These are phyloP conservation scores for Pycnomerus fuliginosus DNA, from an alignment of 2,888 invertebrate genomes.

Conservation along the genomic window DNA sequence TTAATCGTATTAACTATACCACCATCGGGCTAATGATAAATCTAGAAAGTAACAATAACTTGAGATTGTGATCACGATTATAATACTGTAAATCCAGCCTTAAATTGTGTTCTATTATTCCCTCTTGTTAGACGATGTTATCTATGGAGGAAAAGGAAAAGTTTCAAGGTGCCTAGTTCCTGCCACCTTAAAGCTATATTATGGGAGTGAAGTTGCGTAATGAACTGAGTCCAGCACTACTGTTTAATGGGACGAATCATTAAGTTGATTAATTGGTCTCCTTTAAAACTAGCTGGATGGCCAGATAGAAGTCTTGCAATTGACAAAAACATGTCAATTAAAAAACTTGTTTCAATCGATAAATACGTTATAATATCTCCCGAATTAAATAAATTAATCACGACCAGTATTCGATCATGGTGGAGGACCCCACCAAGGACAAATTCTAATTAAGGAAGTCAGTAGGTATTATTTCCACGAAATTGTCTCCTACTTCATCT, in stretches of 20 bases:
- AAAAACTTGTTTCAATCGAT: conserved; percentile 20
- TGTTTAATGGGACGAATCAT: conserved; percentile 20
- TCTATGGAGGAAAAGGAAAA: conserved; percentile 14
- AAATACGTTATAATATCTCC: conserved; percentile 14
- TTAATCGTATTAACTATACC: conserved; percentile 12
- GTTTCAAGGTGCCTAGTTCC: conserved; percentile 14
- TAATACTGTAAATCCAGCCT: conserved; percentile 17
- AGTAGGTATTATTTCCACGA: too few species aligned
- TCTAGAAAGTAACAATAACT: conserved; percentile 14
- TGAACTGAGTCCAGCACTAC: conserved; percentile 16
- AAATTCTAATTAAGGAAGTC: too few species aligned
- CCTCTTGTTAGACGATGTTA: conserved; percentile 14
- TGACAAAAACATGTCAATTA: conserved; percentile 18
- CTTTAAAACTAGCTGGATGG: conserved; percentile 17
- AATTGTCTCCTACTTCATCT: too few species aligned
- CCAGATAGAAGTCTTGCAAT: conserved; percentile 12
- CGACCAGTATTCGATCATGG: too few species aligned
- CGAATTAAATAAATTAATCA: conserved; percentile 17
- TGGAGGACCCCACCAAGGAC: too few species aligned
- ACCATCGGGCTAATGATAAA: conserved; percentile 17
- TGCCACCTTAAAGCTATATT: conserved; percentile 9
- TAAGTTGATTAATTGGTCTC: conserved; percentile 21
- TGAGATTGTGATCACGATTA: conserved; percentile 17
- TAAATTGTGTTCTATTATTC: conserved; percentile 21
- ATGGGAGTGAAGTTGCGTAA: too few species aligned